A percentile compares a stretch with the other conserved stretches of the same genome.
Evolutionary conservation across 2,888 invertebrate genomes (phyloP).

Genomic region (Rhagium mordax): DNA sequence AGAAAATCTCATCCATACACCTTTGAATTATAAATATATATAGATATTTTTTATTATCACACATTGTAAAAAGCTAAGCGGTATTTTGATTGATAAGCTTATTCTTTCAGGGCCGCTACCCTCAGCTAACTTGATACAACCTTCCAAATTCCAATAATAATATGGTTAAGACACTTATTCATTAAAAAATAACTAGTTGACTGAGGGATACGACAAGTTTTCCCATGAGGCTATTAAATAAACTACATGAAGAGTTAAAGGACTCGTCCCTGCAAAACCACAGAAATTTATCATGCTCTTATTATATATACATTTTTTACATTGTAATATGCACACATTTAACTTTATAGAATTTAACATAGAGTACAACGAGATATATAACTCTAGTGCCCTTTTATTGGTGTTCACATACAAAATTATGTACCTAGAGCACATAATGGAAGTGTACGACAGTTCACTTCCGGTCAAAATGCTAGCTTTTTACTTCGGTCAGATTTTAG

Average conservation of each 20-base stretch:
- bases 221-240: conserved; percentile 34
- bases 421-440: conserved; percentile 18
- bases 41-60: conserved; percentile 34
- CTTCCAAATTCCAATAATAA: conserved; percentile 17
- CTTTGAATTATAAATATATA: conserved; percentile 31
- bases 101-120: conserved; percentile 8
- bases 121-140: conserved; percentile 34
- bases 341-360: conserved; percentile 65
- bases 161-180: conserved; percentile 33
- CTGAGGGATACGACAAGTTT: conserved; percentile 27
- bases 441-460: conserved; percentile 7
- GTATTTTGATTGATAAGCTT: conserved; percentile 34
- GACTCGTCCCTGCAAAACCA: conserved; percentile 27
- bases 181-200: conserved; percentile 28
- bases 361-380: conserved; percentile 66
- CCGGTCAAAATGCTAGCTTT: neutral
- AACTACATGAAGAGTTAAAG: conserved; percentile 23
- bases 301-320: conserved; percentile 52
- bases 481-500: neutral
- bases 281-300: conserved; percentile 35
- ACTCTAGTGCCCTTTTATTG: conserved; percentile 50
- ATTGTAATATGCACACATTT: conserved; percentile 60
- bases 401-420: conserved; percentile 50
- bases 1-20: conserved; percentile 28
- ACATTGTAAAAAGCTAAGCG: conserved; percentile 34